Conservation (phyloP, 2,888 invertebrate genomes). For the Agrypnus murinus region DNA sequence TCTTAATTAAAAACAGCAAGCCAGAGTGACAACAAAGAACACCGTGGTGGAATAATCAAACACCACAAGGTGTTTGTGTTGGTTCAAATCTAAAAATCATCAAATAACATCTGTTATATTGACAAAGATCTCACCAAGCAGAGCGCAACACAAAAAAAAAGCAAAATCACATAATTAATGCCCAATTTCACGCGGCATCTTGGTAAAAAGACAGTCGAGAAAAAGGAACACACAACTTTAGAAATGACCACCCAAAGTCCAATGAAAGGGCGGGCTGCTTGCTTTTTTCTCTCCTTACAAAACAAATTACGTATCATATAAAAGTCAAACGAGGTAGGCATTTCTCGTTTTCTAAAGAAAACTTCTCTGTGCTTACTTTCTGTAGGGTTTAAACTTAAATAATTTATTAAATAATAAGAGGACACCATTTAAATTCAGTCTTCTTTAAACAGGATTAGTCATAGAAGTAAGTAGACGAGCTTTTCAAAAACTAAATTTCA, state of each 20-base stretch:
- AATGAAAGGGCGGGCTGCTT: slow-evolving; percentile 54
- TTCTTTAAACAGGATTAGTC: too few relatives aligned
- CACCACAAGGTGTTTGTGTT: slow-evolving; percentile 26
- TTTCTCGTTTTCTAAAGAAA: neutral
- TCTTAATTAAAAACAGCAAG: too few relatives aligned
- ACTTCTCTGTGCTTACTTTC: too few relatives aligned
- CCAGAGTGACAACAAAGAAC: too few relatives aligned
- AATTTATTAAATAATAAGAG: too few relatives aligned
- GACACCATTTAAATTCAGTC: too few relatives aligned
- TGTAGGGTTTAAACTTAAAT: too few relatives aligned
- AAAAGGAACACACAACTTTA: slow-evolving; percentile 52
- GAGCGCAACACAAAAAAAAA: slow-evolving; percentile 46
- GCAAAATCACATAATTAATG: slow-evolving; percentile 59
- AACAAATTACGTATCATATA: slow-evolving; percentile 55
- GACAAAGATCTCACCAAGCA: slow-evolving; percentile 45
- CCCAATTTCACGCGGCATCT: slow-evolving; percentile 61
- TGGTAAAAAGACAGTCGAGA: slow-evolving; percentile 55
- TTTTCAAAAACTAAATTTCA: too few relatives aligned
- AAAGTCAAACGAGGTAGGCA: slow-evolving; percentile 41
- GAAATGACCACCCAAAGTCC: slow-evolving; percentile 60
- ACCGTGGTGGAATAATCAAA: slow-evolving; percentile 28
- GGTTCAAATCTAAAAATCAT: slow-evolving; percentile 46
- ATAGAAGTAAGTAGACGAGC: too few relatives aligned
- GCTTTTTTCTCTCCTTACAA: slow-evolving; percentile 50
- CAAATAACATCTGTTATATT: slow-evolving; percentile 52